Percentiles rank a stretch among this genome's conserved stretches.
Evolutionary conservation across 2,797 vertebrate species (phyloP).

Genomic region (Gobio occitaniae): DNA sequence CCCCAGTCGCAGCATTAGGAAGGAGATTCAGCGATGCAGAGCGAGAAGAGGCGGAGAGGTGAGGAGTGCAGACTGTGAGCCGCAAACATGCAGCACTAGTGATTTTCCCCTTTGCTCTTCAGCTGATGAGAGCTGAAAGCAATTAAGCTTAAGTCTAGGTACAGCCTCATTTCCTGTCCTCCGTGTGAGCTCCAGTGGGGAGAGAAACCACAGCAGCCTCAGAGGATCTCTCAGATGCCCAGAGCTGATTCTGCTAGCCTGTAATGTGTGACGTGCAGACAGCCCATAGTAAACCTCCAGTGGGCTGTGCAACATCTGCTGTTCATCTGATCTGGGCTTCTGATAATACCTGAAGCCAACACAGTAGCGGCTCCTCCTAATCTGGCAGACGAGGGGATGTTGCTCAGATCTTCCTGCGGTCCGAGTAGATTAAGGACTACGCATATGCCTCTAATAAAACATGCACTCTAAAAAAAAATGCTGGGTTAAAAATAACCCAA

Average conservation of each 20-base stretch:
- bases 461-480: too few species aligned
- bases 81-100: conserved; percentile 59
- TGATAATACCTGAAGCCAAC: conserved; percentile 69
- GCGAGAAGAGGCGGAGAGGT: conserved; percentile 29
- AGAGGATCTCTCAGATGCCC: conserved; percentile 62
- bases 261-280: conserved; percentile 33
- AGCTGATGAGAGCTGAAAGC: conserved; percentile 67
- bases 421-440: background rate
- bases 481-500: too few species aligned
- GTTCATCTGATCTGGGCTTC: conserved; percentile 70
- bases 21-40: conserved; percentile 34
- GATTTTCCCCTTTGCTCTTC: conserved; percentile 49
- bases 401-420: conserved; percentile 14
- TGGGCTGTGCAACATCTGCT: conserved; percentile 71
- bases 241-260: conserved; percentile 24
- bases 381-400: conserved; percentile 17
- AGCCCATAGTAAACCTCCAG: conserved; percentile 52
- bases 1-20: conserved; percentile 40
- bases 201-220: conserved; percentile 66
- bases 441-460: background rate
- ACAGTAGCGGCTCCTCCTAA: conserved; percentile 71
- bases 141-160: conserved; percentile 70
- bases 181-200: conserved; percentile 58
- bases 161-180: conserved; percentile 62
- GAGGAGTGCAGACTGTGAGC: conserved; percentile 34